A percentile compares a stretch with the other conserved stretches of the same genome.
Conservation (phyloP, 1,140 invertebrate genomes). For the Subanguina moxae region DNA sequence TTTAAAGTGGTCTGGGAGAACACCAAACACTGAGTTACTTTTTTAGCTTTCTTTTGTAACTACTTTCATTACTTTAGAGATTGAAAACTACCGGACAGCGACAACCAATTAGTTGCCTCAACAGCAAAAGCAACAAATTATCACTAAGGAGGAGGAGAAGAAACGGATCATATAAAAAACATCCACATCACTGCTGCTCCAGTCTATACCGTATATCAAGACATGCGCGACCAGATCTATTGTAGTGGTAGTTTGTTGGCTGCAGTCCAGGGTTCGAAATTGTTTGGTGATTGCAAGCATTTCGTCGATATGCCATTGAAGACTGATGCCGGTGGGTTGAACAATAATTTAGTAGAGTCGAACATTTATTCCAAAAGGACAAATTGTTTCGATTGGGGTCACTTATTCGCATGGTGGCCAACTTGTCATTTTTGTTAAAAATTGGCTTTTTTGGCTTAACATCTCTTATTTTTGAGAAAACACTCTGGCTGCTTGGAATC, state of each 20-base stretch:
- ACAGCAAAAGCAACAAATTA: too few relatives aligned
- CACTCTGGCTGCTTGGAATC: slow-evolving; percentile 41
- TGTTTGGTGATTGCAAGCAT: slow-evolving; percentile 78
- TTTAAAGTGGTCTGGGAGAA: too few relatives aligned
- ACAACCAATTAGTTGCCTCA: too few relatives aligned
- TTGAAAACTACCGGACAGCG: too few relatives aligned
- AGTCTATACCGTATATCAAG: neutral
- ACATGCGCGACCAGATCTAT: slow-evolving; percentile 64
- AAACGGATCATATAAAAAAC: neutral
- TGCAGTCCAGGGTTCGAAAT: slow-evolving; percentile 70
- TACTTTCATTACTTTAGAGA: too few relatives aligned
- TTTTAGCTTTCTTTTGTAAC: too few relatives aligned
- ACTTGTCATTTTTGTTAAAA: too few relatives aligned
- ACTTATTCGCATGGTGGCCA: too few relatives aligned
- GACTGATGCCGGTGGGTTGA: slow-evolving; percentile 47
- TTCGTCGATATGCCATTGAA: slow-evolving; percentile 83
- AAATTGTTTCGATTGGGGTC: too few relatives aligned
- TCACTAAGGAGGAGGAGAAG: too few relatives aligned
- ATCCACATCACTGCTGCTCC: neutral
- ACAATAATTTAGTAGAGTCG: slow-evolving; percentile 2
- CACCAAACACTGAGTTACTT: too few relatives aligned
- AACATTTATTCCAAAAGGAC: slow-evolving; percentile 4
- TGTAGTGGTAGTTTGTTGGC: slow-evolving; percentile 74
- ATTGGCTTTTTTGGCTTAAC: too few relatives aligned
- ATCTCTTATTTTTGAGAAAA: slow-evolving; percentile 35